Evolutionary conservation across 2,888 invertebrate species (phyloP), one percentile per base, ranked within the genome.

Genomic region (Podotricha telesiphe): DNA sequence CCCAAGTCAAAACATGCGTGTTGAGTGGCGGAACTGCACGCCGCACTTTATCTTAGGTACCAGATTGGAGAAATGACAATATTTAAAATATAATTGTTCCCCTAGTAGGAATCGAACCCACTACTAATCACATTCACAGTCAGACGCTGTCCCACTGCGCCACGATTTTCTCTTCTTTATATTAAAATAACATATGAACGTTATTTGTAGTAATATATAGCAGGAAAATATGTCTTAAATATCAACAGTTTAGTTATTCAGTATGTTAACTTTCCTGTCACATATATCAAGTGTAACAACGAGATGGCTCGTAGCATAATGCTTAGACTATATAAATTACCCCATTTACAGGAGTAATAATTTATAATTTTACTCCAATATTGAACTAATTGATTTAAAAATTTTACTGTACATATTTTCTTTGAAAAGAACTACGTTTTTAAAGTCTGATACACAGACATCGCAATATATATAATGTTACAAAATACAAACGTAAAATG

Each of bases 261-360:
- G 48, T 48, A 62, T 62, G 62, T 34, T 48, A 62, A 50, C 48
- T 62, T 62, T 62, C 47, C 62, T 59, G 59, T 59, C 62, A 62
- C 48, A 62, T 62, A 48, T 48, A 62, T 62, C 62, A 62, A 62
- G 15, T 22, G 48, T 48, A 62, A 62, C 48, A 62, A 59, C 59
- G 40, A 62, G 59, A 59, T 45, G 45, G 62, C 48, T 62, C 34
- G 28, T 37, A 19, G 47, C 62, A 62, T 50, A 62, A 62, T 62
- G 62, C 48, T 48, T 34, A 50, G 19, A 37, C 62, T 47, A 62
- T 62, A 62, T 62, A 62, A 62, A 62, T 62, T 48, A 34, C 62
- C n/a, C 34, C 48, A 62, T 47, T 62, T 62, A 37, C 19, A 48
- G 5, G 19, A 48, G 62, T 62, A 19, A 62, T 48, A 15, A 62